Evolutionary conservation across 2,113 vertebrate genomes (phyloP).

Genomic region (Sminthopsis crassicaudata): DNA sequence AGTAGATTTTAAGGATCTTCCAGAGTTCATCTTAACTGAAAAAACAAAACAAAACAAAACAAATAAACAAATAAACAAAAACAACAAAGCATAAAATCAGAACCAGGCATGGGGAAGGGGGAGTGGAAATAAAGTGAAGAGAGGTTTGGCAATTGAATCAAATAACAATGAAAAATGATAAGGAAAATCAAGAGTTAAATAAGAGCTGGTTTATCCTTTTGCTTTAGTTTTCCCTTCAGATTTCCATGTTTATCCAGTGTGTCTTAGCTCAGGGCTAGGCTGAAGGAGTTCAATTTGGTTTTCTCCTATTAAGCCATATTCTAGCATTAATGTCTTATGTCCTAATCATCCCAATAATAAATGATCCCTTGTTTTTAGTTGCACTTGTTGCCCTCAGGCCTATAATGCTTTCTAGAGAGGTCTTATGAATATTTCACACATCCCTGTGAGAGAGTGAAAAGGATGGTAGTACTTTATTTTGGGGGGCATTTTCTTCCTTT

Average conservation of each 20-base stretch:
- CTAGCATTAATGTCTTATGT: not conserved
- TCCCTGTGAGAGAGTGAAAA: not conserved
- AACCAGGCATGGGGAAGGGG: not conserved
- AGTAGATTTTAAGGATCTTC: not conserved
- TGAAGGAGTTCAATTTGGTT: not conserved
- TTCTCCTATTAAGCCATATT: not conserved
- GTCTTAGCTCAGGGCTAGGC: not conserved
- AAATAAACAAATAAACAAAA: too few relatives aligned
- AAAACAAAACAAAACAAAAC: too few relatives aligned
- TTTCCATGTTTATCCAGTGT: not conserved
- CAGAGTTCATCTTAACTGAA: not conserved
- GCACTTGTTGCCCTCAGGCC: not conserved
- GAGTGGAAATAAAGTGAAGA: not conserved
- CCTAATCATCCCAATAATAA: not conserved
- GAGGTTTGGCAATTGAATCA: not conserved
- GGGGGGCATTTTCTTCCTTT: not conserved
- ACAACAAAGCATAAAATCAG: not conserved
- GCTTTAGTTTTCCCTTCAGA: not conserved
- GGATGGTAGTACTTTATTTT: not conserved
- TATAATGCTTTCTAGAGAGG: not conserved
- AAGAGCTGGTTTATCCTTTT: not conserved
- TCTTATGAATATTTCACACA: not conserved
- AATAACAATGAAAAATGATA: not conserved
- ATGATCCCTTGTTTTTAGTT: not conserved
- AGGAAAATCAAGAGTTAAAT: not conserved